Evolutionary conservation across 2,797 vertebrate genomes (phyloP).

Genomic region (Aldrovandia affinis): DNA sequence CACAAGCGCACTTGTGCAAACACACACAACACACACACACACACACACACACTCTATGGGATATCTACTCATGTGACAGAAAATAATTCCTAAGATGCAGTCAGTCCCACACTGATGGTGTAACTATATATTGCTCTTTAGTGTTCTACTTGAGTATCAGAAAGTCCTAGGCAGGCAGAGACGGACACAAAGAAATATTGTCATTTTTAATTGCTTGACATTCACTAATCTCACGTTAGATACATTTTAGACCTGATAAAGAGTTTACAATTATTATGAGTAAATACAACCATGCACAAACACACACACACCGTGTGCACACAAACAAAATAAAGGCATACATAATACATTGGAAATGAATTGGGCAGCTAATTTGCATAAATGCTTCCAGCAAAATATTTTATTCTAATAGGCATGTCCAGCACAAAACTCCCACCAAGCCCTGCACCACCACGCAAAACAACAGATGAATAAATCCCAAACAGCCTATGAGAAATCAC

Average conservation of each 20-base stretch:
- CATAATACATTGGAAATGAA: slow-evolving; percentile 72
- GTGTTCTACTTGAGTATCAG: neutral
- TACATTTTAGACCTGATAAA: neutral
- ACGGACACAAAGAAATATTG: neutral
- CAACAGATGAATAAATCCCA: slow-evolving; percentile 51
- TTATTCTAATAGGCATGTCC: slow-evolving; percentile 80
- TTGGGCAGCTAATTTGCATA: slow-evolving; percentile 80
- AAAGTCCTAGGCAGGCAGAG: neutral
- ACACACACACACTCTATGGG: slow-evolving; percentile 23
- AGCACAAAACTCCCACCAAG: slow-evolving; percentile 70
- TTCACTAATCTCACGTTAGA: neutral
- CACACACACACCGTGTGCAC: slow-evolving; percentile 32
- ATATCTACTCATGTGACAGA: neutral
- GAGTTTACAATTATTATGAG: neutral
- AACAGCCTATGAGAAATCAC: slow-evolving; percentile 53
- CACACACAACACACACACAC: slow-evolving; percentile 32
- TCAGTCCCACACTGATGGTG: neutral
- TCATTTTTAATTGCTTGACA: neutral
- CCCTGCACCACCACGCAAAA: slow-evolving; percentile 71
- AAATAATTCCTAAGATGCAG: neutral
- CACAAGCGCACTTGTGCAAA: slow-evolving; percentile 43
- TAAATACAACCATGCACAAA: slow-evolving; percentile 34
- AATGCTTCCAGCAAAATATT: slow-evolving; percentile 72
- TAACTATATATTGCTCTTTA: neutral
- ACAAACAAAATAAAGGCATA: slow-evolving; percentile 51